Conservation (phyloP, 2,113 vertebrate species). For the Triplophysa tibetana region DNA sequence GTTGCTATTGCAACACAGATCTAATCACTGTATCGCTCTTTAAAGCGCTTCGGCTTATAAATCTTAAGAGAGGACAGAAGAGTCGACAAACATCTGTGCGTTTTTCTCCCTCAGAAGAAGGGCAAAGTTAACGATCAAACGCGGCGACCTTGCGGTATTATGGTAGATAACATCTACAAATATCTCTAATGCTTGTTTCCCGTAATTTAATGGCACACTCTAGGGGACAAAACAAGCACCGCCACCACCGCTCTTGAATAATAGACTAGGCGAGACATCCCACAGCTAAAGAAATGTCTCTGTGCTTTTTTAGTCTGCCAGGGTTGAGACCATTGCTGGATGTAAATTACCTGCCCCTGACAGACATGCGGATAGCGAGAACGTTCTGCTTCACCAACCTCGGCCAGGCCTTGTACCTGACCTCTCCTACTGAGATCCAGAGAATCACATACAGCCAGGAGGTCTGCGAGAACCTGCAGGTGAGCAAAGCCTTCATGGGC, state of each 20-base stretch:
- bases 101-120: conserved; percentile 7
- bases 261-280: neutral
- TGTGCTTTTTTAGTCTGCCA: conserved; percentile 82
- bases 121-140: conserved; percentile 28
- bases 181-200: conserved; percentile 22
- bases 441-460: conserved; percentile 98
- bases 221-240: neutral
- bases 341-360: conserved; percentile 97
- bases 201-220: neutral
- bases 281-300: conserved; percentile 24
- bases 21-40: conserved; percentile 27
- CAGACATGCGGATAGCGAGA: conserved; percentile 98
- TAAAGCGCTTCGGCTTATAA: conserved; percentile 14
- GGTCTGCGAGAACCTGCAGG: conserved; percentile 97
- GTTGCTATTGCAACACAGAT: conserved; percentile 40
- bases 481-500: conserved; percentile 53
- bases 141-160: neutral
- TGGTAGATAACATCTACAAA: conserved; percentile 1
- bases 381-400: conserved; percentile 99
- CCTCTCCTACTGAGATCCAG: conserved; percentile 97
- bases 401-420: conserved; percentile 95
- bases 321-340: conserved; percentile 95
- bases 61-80: conserved; percentile 36
- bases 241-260: conserved; percentile 14
- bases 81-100: conserved; percentile 20